phyloP scores from a whole-genome alignment of 2,113 vertebrate species.

The Calonectris borealis region DNA sequence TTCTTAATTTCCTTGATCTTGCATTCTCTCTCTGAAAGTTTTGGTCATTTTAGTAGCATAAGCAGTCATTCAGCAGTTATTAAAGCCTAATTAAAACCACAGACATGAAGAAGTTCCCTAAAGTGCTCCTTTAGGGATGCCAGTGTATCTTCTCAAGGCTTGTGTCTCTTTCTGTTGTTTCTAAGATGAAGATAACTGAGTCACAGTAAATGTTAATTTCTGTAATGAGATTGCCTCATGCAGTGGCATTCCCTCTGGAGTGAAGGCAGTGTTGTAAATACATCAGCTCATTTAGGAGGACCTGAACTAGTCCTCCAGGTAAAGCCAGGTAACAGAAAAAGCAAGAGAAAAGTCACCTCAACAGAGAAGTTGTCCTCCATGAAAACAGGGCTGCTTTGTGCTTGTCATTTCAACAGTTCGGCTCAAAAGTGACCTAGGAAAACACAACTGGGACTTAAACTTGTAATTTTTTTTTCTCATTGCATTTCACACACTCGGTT shows the following conservation, averaged over 20 bases:
- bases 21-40: not conserved
- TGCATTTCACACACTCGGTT: not conserved
- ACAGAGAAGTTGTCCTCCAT: not conserved
- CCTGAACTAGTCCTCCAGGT: not conserved
- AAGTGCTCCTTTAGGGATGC: not conserved
- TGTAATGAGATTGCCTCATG: constrained; percentile 28
- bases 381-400: not conserved
- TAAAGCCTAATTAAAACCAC: constrained; percentile 26
- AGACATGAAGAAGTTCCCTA: not conserved
- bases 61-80: not conserved
- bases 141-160: not conserved
- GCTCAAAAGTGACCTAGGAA: not conserved
- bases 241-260: not conserved
- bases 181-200: constrained; percentile 39
- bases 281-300: constrained; percentile 8
- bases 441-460: not conserved
- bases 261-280: not conserved
- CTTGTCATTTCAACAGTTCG: not conserved
- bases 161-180: not conserved
- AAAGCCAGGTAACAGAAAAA: not conserved
- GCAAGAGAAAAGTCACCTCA: not conserved
- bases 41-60: not conserved
- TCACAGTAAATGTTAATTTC: constrained; percentile 38
- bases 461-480: not conserved
- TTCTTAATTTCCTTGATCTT: not conserved